Conservation (phyloP, 2,888 invertebrate species). For the Trichopria drosophilae region DNA sequence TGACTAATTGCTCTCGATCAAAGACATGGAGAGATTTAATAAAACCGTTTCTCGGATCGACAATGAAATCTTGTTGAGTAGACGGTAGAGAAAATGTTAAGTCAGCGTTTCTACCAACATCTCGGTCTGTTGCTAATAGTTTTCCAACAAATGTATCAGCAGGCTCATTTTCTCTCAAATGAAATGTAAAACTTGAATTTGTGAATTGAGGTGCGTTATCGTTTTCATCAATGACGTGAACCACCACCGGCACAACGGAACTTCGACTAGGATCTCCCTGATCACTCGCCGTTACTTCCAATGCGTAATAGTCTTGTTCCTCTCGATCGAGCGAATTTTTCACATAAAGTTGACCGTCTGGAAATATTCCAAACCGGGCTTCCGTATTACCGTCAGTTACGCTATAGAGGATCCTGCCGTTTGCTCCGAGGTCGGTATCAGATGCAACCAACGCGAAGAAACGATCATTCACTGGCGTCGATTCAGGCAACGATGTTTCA, state of each 20-base stretch:
- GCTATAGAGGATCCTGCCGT: conserved; percentile 77
- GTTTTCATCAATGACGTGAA: conserved; percentile 94
- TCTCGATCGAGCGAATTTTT: conserved; percentile 86
- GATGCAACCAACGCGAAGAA: conserved; percentile 89
- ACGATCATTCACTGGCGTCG: conserved; percentile 85
- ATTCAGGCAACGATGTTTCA: conserved; percentile 88
- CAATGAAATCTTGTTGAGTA: conserved; percentile 56
- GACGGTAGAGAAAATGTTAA: conserved; percentile 73
- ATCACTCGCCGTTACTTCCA: conserved; percentile 83
- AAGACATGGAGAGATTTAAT: conserved; percentile 83
- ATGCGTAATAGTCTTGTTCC: conserved; percentile 85
- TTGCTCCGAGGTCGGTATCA: conserved; percentile 83
- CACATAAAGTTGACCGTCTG: conserved; percentile 90
- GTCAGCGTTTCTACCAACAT: conserved; percentile 90
- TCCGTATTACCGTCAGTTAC: conserved; percentile 86
- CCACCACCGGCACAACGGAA: conserved; percentile 86
- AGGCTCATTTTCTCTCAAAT: conserved; percentile 84
- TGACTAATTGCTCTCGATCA: conserved; percentile 85
- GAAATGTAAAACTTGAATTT: conserved; percentile 87
- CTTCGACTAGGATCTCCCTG: conserved; percentile 76
- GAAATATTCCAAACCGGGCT: conserved; percentile 89
- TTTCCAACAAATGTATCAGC: conserved; percentile 90
- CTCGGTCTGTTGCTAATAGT: conserved; percentile 84
- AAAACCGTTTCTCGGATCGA: conserved; percentile 85
- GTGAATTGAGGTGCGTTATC: conserved; percentile 93